Evolutionary conservation across 2,888 invertebrate genomes (phyloP).

Genomic region (Drosophila glabriapex): DNA sequence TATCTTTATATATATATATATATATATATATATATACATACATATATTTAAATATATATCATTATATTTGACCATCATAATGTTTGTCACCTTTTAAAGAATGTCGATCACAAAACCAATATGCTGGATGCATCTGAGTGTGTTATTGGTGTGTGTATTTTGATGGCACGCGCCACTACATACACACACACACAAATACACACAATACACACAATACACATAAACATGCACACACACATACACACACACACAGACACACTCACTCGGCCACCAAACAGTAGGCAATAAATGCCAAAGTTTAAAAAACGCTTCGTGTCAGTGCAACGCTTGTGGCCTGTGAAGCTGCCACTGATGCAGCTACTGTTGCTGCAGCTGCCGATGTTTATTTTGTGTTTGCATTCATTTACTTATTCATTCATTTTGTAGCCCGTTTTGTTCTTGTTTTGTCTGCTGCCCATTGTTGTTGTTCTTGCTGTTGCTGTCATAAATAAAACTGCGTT

Average conservation of each 20-base stretch:
- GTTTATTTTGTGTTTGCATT: slow-evolving; percentile 55
- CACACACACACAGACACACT: slow-evolving; percentile 3
- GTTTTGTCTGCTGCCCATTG: slow-evolving; percentile 6
- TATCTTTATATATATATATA: background rate
- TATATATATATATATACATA: background rate
- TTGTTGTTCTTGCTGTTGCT: slow-evolving; percentile 13
- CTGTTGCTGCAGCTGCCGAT: slow-evolving; percentile 29
- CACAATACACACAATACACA: slow-evolving; percentile 28
- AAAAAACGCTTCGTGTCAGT: slow-evolving; percentile 51
- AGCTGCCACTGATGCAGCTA: slow-evolving; percentile 6
- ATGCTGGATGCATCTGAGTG: background rate
- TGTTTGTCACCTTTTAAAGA: background rate
- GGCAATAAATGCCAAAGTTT: slow-evolving; percentile 67
- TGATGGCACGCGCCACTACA: slow-evolving; percentile 46
- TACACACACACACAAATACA: background rate
- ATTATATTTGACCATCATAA: background rate
- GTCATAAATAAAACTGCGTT: slow-evolving; percentile 53
- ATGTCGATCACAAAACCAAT: background rate
- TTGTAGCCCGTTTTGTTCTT: slow-evolving; percentile 34
- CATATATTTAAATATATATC: background rate
- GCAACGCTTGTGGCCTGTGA: slow-evolving; percentile 43
- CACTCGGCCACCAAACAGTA: background rate
- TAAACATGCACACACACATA: background rate
- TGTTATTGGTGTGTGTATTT: slow-evolving; percentile 5
- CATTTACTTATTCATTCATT: slow-evolving; percentile 35